phyloP scores from a whole-genome alignment of 2,797 vertebrate genomes.

The Podargus strigoides region DNA sequence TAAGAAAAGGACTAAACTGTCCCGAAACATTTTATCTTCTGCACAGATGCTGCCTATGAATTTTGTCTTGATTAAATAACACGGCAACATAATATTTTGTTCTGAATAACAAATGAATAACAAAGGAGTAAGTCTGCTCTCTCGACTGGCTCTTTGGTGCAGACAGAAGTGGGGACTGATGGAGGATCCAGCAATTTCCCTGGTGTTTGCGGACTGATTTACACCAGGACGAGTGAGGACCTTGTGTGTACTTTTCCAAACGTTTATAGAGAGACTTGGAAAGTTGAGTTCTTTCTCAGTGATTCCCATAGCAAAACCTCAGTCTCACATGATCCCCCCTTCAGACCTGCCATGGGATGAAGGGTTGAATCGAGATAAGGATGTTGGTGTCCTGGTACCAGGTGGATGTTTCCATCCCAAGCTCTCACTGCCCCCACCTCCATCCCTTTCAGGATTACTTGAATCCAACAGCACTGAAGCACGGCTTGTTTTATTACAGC shows the following conservation, averaged over 20 bases:
- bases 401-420: not conserved
- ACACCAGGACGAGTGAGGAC: not conserved
- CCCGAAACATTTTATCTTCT: conserved; percentile 47
- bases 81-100: not conserved
- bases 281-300: not conserved
- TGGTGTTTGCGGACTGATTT: not conserved
- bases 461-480: not conserved
- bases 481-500: not conserved
- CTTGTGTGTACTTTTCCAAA: not conserved
- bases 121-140: not conserved
- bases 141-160: accelerated
- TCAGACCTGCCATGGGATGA: not conserved
- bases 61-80: conserved; percentile 51
- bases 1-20: conserved; percentile 60
- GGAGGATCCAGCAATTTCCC: not conserved
- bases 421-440: not conserved
- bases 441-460: not conserved
- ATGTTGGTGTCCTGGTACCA: not conserved
- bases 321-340: not conserved
- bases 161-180: not conserved
- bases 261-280: not conserved
- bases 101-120: not conserved
- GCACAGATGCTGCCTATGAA: conserved; percentile 57
- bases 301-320: not conserved
- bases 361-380: accelerated